A percentile compares a stretch with the other conserved stretches of the same genome.
Conservation (phyloP, 2,888 invertebrate genomes). For the Cybosia mesomella region DNA sequence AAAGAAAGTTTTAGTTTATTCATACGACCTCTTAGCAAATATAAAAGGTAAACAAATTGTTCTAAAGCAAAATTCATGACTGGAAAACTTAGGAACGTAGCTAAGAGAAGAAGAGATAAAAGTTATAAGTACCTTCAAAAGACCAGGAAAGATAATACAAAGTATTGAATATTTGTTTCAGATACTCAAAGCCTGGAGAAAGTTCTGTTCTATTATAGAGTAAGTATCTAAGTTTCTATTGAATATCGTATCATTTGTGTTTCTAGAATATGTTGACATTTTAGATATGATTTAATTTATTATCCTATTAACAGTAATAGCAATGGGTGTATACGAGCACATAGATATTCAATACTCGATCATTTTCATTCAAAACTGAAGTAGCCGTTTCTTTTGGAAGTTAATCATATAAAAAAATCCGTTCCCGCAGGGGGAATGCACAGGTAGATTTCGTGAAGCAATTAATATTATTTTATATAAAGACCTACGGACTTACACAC, state of each 20-base stretch:
- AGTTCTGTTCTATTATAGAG: background rate
- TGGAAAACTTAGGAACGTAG: background rate
- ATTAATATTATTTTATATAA: too few relatives aligned
- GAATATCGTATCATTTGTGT: background rate
- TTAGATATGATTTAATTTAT: too few relatives aligned
- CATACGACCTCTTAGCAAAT: background rate
- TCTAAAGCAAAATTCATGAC: conserved; percentile 9
- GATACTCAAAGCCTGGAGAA: background rate
- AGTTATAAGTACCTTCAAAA: background rate
- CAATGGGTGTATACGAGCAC: too few relatives aligned
- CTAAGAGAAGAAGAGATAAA: background rate
- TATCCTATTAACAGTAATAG: background rate
- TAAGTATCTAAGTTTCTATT: background rate
- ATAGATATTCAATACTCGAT: too few relatives aligned
- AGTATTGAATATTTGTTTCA: conserved; percentile 8
- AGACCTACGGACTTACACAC: too few relatives aligned
- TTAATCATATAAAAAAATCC: too few relatives aligned
- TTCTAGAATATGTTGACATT: background rate
- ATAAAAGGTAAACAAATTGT: background rate
- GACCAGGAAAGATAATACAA: conserved; percentile 10
- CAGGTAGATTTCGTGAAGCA: too few relatives aligned
- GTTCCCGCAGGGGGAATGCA: too few relatives aligned
- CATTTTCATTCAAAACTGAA: too few relatives aligned
- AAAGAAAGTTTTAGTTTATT: background rate
- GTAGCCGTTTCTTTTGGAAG: too few relatives aligned